Percentiles rank a stretch among this genome's conserved stretches.
These are phyloP conservation scores for Julus scandinavius DNA, from an alignment of 2,888 invertebrate genomes.

Conservation along the genomic window DNA sequence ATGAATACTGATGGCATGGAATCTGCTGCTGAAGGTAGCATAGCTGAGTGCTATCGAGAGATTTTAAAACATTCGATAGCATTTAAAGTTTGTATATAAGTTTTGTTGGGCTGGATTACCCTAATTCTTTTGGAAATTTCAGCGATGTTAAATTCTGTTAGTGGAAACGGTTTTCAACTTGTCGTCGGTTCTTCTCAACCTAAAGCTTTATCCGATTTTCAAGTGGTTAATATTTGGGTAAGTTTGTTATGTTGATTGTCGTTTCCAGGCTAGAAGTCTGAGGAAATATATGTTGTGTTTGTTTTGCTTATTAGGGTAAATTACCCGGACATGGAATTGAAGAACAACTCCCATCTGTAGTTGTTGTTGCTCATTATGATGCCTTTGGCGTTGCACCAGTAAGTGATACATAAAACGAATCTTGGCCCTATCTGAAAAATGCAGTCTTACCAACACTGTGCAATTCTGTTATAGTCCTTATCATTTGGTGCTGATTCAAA, in stretches of 20 bases:
- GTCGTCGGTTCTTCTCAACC: constrained; percentile 81
- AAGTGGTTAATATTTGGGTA: constrained; percentile 80
- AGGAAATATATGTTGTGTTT: neutral
- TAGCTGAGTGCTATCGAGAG: neutral
- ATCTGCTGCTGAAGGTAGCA: constrained; percentile 77
- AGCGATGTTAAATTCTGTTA: constrained; percentile 86
- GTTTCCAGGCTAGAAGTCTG: neutral
- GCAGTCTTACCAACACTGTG: neutral
- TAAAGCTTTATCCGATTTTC: constrained; percentile 78
- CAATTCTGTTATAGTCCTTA: constrained; percentile 74
- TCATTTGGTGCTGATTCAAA: constrained; percentile 92
- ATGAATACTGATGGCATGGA: constrained; percentile 76
- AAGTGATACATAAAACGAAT: constrained; percentile 66
- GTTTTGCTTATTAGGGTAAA: constrained; percentile 74
- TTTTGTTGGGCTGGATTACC: neutral
- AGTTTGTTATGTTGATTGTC: constrained; percentile 48
- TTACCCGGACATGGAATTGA: constrained; percentile 78
- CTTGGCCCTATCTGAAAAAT: constrained; percentile 28
- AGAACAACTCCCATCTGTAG: constrained; percentile 84
- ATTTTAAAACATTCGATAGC: too few species aligned
- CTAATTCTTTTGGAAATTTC: constrained; percentile 22
- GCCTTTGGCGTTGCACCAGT: constrained; percentile 90
- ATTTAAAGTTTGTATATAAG: neutral
- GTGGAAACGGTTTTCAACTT: constrained; percentile 94
- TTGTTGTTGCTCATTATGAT: constrained; percentile 93